These are phyloP conservation scores for Empidonax alnorum DNA, from an alignment of 2,113 vertebrate species.

Conservation along the genomic window DNA sequence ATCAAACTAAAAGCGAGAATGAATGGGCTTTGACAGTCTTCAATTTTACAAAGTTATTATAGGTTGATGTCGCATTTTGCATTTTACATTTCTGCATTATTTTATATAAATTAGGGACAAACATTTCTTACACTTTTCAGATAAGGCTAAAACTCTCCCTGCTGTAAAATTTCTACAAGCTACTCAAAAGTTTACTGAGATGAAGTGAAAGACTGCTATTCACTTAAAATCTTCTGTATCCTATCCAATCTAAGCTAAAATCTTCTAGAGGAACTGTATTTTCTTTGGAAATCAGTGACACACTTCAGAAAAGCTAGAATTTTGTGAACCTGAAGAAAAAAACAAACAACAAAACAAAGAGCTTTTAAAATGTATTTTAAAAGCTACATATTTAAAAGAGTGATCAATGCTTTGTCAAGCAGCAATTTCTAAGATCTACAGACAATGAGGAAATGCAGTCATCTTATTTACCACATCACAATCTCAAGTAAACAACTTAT, in stretches of 20 bases:
- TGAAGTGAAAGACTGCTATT: background rate
- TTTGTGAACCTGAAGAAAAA: background rate
- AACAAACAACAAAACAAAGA: background rate
- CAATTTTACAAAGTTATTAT: background rate
- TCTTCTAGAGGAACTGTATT: background rate
- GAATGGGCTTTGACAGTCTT: background rate
- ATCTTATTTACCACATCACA: background rate
- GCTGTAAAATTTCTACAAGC: background rate
- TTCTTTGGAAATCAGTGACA: background rate
- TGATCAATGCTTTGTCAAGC: background rate
- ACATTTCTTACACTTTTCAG: background rate
- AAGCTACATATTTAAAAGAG: background rate
- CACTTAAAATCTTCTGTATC: background rate
- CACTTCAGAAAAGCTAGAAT: background rate
- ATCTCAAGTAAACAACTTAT: constrained; percentile 26
- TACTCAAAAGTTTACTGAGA: background rate
- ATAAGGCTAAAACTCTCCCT: background rate
- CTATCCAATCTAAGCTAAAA: background rate
- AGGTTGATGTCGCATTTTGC: background rate
- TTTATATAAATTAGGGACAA: background rate
- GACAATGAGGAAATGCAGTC: background rate
- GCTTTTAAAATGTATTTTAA: background rate
- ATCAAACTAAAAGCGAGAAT: background rate
- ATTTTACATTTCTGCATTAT: background rate
- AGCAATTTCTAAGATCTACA: background rate